Base-by-base conservation (phyloP, 2,797 vertebrate genomes). In the Ispidina picta region DNA sequence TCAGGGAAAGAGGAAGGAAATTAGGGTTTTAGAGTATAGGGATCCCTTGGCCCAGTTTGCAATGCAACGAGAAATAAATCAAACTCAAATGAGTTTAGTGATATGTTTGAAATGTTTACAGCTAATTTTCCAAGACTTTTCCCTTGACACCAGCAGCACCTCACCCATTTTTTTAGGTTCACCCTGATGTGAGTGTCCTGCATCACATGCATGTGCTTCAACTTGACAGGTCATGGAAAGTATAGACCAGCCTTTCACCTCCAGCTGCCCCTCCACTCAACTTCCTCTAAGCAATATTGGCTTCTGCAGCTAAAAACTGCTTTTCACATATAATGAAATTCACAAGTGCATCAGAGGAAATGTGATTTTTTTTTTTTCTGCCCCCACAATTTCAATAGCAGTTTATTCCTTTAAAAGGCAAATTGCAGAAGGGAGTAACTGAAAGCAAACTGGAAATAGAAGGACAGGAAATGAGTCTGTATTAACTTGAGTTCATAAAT, bases 391-490 rank as follows among this genome's bases (percentile, higher is more conserved):
- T 96, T 95, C 95, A 95, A 96, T 94, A 92, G 90, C 92, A 96
- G 93, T 92, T 93, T 96, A 94, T 95, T 95, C 78, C 81, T 96
- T 96, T 95, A 94, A 95, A 95, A 96, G 87, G 90, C 85, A 94
- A 94, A 93, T 96, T 96, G 95, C 92, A 96, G 85, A 91, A 93
- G 93, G 94, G 95, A 94, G 93, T 95, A 94, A 90, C 94, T 96
- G 92, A 96, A 96, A 93, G 85, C 89, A 95, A 97, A 96, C 88
- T 96, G 90, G 92, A 97, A 95, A 93, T 96, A 96, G 95, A 96
- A 96, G 93, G 95, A 96, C 95, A 97, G 95, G 96, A 97, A 97
- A 97, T 97, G 94, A 97, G 92, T 95, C 86, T 96, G 93, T 93
- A 39, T 39, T 39, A 39, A 39, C 37, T 39, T 86, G 88, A 93